These are phyloP conservation scores for Bursaphelenchus mucronatus DNA, from an alignment of 1,140 invertebrate genomes.

Conservation along the genomic window DNA sequence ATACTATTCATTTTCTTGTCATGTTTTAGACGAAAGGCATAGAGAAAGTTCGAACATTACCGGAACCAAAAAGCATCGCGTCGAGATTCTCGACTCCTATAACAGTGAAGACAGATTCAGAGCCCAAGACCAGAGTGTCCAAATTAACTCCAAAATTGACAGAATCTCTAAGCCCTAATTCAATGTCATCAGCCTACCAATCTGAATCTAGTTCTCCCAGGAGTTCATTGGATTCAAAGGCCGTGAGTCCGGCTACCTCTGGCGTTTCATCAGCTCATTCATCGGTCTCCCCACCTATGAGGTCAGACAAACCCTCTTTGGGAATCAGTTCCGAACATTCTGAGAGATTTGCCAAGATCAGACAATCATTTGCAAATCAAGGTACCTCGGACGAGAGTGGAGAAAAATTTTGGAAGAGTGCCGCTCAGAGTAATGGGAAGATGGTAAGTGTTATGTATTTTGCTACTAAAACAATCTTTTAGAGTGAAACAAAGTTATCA, in stretches of 20 bases:
- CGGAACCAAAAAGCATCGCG: conserved; percentile 2
- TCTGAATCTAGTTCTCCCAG: neutral
- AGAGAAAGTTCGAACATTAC: neutral
- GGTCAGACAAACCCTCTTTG: neutral
- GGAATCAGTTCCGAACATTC: neutral
- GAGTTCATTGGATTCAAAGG: conserved; percentile 4
- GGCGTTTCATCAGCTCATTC: conserved; percentile 13
- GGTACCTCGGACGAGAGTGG: conserved; percentile 1
- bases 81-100: neutral
- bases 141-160: conserved; percentile 6
- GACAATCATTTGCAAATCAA: conserved; percentile 2
- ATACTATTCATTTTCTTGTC: neutral
- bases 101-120: no score
- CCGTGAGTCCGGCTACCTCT: neutral
- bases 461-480: no score
- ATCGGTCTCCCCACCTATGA: conserved; percentile 11
- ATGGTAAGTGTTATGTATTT: no score
- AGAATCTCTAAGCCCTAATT: conserved; percentile 10
- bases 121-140: conserved; percentile 1
- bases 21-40: neutral
- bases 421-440: neutral
- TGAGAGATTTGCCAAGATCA: conserved; percentile 3
- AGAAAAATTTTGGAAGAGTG: conserved; percentile 8
- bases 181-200: conserved; percentile 18
- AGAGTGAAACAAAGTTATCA: no score